These are phyloP conservation scores for Alloscopus bannaensis DNA, from an alignment of 2,888 invertebrate genomes.

Conservation along the genomic window DNA sequence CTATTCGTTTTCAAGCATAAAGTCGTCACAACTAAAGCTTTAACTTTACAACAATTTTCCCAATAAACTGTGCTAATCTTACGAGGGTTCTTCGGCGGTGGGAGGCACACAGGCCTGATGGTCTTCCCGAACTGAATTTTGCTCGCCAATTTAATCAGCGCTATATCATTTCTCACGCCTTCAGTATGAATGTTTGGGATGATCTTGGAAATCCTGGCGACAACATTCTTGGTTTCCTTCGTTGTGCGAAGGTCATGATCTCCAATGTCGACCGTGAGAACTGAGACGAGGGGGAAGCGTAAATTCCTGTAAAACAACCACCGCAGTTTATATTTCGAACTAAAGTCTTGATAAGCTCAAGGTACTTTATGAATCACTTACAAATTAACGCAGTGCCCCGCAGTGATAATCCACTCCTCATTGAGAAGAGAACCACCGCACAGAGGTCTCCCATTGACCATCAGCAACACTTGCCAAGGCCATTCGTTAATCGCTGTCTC, in stretches of 20 bases:
- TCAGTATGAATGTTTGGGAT: constrained; percentile 66
- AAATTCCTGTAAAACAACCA: constrained; percentile 46
- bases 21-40: no score
- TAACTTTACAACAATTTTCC: background rate
- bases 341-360: background rate
- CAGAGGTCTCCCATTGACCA: constrained; percentile 65
- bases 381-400: constrained; percentile 70
- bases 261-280: constrained; percentile 69
- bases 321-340: background rate
- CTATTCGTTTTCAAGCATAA: no score
- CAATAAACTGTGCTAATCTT: no score
- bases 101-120: constrained; percentile 68
- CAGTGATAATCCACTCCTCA: constrained; percentile 68
- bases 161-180: constrained; percentile 62
- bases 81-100: constrained; percentile 56
- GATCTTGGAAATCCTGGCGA: constrained; percentile 64
- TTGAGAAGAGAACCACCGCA: constrained; percentile 69
- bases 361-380: no score
- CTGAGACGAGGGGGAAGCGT: constrained; percentile 60
- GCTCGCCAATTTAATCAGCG: constrained; percentile 64
- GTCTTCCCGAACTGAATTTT: constrained; percentile 61
- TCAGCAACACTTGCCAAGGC: constrained; percentile 70
- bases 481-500: constrained; percentile 70
- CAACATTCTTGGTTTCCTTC: constrained; percentile 63
- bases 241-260: constrained; percentile 68